Base-by-base conservation (phyloP, 2,113 vertebrate species). In the Mionectes macconnelli region DNA sequence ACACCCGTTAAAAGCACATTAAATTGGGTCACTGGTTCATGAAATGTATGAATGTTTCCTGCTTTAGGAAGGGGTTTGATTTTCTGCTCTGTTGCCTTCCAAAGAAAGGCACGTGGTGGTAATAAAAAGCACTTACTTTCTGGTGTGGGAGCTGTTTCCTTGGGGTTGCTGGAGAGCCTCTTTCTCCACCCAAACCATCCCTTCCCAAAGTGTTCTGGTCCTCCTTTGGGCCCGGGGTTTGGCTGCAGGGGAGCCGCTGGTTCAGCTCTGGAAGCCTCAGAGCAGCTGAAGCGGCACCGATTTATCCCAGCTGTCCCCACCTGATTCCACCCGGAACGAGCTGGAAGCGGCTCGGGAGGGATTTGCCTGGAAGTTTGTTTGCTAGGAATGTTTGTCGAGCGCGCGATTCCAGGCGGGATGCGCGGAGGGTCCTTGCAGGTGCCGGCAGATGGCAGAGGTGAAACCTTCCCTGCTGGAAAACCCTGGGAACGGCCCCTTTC, bases 391-490 rank as follows among this genome's bases (percentile, higher is more conserved):
- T 12, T 42, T 15, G 47, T 3, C 9, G 40, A n/a, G 12, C 3
- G 1, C 8, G 0, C 35, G 10, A 4, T 33, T 47, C 31, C 59
- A 6, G 83, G 3, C 31, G 4, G 84, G 85, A 18, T 49, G 1
- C 6, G 27, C n/a, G 7, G 39, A 33, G 44, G 77, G 12, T 33
- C 77, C 33, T 8, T 1, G 55, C 35, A 4, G 77, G 13, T 13
- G 70, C 87, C 90, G 20, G 90, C 5, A 96, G 94, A 37, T 88
- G 90, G 94, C 94, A 84, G 94, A 92, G 92, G 63, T 37, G 95
- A 83, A 92, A 64, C 62, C 74, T 55, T 70, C 28, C 87, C 42
- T 12, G 52, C 60, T 9, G 13, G 25, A 9, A 18, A 23, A 10
- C 5, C 3, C 81, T 16, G 17, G 47, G 2, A 12, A 4, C 31